Evolutionary conservation across 2,797 vertebrate genomes (phyloP), one percentile per base, ranked within the genome.

Genomic region (Xenopus petersii): DNA sequence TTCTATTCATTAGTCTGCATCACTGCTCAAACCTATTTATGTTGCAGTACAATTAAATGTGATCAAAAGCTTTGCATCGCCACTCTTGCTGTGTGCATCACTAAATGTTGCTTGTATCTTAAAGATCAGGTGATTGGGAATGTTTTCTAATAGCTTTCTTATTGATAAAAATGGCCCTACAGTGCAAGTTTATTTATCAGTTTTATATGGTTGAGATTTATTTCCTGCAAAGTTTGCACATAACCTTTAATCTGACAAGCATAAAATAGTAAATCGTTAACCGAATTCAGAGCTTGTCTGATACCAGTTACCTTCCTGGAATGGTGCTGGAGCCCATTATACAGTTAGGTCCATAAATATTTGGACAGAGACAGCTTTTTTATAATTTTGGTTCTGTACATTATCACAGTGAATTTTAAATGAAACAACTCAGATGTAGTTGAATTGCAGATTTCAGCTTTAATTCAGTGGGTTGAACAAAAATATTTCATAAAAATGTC

Each of bases 181-280:
- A n/a, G 56, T 26, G 60, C 33, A 58, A 63, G 42, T 67, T n/a
- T 68, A 66, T 33, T 82, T 80, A 80, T 84, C 74, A 75, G 68
- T 47, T 4, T 75, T 16, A 63, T 48, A 67, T n/a, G 42, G 58
- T 63, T 59, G 7, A 73, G 48, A 63, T 47, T 36, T 1, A 58
- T 78, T 68, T 78, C 33, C 63, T 74, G 60, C 65, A 70, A 64
- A 70, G 48, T 62, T 61, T 65, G 64, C 71, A 71, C 75, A 73
- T 72, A 26, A 74, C 70, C 56, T 70, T 70, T 82, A 80, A 75
- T 75, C 77, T 79, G 4, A 71, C 65, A 75, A 74, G 46, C 60
- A 73, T 80, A 70, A 73, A 78, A 61, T 63, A 64, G 80, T 84
- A 74, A 86, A 84, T 82, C 49, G 82, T 86, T 83, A 86, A 85